Evolutionary conservation across 2,888 invertebrate species (phyloP).

Genomic region (Ramazzottius varieornatus): DNA sequence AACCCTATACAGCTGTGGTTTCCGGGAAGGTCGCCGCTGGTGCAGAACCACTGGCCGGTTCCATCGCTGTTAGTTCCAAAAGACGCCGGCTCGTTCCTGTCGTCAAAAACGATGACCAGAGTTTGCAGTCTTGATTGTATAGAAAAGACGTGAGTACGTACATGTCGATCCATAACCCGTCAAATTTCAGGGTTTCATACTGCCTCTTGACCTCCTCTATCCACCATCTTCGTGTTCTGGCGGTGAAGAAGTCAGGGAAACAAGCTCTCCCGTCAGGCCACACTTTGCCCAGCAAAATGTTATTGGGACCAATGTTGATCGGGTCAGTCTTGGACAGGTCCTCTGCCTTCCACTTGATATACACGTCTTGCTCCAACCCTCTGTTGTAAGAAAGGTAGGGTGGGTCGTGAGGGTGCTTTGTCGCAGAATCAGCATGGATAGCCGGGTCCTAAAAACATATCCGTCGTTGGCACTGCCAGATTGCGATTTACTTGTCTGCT

Average conservation of each 20-base stretch:
- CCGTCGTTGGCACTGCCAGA: no score
- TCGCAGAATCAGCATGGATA: background rate
- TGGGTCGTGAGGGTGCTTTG: background rate
- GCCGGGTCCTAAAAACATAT: background rate
- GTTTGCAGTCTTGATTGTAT: no score
- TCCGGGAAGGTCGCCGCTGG: slow-evolving; percentile 10
- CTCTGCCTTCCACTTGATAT: slow-evolving; percentile 16
- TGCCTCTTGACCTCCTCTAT: slow-evolving; percentile 13
- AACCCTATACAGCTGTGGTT: slow-evolving; percentile 13
- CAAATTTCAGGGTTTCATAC: slow-evolving; percentile 10
- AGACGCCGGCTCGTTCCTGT: background rate
- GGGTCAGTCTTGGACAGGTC: background rate
- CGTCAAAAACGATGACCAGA: no score
- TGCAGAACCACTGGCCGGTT: background rate
- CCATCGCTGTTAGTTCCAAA: background rate
- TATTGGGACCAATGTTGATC: background rate
- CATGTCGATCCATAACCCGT: background rate
- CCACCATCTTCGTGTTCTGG: slow-evolving; percentile 15
- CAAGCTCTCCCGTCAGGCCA: slow-evolving; percentile 16
- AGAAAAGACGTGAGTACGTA: no score
- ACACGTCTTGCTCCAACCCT: slow-evolving; percentile 14
- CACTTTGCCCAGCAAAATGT: slow-evolving; percentile 8
- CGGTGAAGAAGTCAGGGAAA: slow-evolving; percentile 17
- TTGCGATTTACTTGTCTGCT: no score
- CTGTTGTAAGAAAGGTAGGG: slow-evolving; percentile 16